Evolutionary conservation across 2,797 vertebrate species (phyloP).

Genomic region (Danio jaintianensis): DNA sequence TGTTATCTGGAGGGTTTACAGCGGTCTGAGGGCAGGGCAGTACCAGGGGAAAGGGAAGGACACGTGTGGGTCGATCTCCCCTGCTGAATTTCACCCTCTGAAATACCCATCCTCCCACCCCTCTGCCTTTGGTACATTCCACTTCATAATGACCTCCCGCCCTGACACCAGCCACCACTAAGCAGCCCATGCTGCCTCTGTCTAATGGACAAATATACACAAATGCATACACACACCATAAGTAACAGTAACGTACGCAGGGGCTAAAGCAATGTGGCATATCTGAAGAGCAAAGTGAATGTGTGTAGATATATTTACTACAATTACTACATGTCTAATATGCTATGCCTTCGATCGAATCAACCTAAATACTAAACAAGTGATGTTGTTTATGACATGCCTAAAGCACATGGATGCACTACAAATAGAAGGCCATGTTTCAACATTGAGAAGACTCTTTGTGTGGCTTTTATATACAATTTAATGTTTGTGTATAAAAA

Average conservation of each 20-base stretch:
- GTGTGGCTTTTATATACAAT: conserved; percentile 6
- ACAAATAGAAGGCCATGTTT: neutral
- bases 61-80: conserved; percentile 17
- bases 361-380: neutral
- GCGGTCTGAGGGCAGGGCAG: conserved; percentile 23
- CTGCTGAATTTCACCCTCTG: conserved; percentile 3
- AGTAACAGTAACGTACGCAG: neutral
- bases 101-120: conserved; percentile 6
- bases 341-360: neutral
- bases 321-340: neutral
- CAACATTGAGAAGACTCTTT: neutral
- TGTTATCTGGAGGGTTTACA: conserved; percentile 36
- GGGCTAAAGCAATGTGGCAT: neutral
- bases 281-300: conserved; percentile 5
- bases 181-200: conserved; percentile 37
- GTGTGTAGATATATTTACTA: neutral
- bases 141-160: conserved; percentile 41
- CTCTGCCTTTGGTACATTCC: conserved; percentile 13
- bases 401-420: neutral
- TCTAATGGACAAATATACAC: conserved; percentile 20
- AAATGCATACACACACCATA: neutral
- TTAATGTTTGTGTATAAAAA: conserved; percentile 27
- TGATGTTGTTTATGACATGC: neutral
- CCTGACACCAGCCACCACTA: conserved; percentile 35
- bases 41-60: conserved; percentile 27